Percentiles rank a stretch among this genome's conserved stretches.
Conservation (phyloP, 1,140 invertebrate species). For the Agraylea sexmaculata region DNA sequence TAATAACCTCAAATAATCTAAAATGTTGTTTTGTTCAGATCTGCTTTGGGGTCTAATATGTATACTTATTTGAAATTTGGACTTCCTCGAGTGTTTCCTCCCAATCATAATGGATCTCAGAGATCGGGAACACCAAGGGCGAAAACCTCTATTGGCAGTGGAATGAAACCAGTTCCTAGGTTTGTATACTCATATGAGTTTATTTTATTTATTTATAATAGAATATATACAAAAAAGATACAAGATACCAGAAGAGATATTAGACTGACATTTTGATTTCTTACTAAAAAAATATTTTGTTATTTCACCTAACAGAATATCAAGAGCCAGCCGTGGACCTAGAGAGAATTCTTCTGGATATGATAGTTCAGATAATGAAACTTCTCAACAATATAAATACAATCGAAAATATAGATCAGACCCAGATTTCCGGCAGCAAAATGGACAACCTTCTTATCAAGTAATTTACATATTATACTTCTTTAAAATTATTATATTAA, state of each 20-base stretch:
- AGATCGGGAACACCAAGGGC: constrained; percentile 44
- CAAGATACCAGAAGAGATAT: too few relatives aligned
- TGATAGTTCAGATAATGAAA: constrained; percentile 67
- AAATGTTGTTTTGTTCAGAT: constrained; percentile 34
- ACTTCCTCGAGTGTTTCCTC: constrained; percentile 78
- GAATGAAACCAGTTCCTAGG: constrained; percentile 38
- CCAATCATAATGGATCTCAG: constrained; percentile 51
- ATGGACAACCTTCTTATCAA: constrained; percentile 43
- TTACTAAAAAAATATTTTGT: too few relatives aligned
- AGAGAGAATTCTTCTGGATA: constrained; percentile 66
- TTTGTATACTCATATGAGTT: constrained; percentile 17
- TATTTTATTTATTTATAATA: too few relatives aligned
- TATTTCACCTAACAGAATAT: constrained; percentile 25
- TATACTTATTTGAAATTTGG: constrained; percentile 90
- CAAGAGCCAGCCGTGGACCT: constrained; percentile 33
- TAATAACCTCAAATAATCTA: too few relatives aligned
- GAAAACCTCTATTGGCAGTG: constrained; percentile 40
- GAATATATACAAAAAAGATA: too few relatives aligned
- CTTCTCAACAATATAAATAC: constrained; percentile 47
- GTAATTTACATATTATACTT: constrained; percentile 21
- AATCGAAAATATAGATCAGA: constrained; percentile 62
- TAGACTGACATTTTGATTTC: too few relatives aligned
- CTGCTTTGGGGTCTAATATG: constrained; percentile 76
- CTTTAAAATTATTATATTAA: constrained; percentile 1
- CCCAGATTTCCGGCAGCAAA: constrained; percentile 64